phyloP scores from a whole-genome alignment of 2,888 invertebrate genomes.

The Sicus ferrugineus region DNA sequence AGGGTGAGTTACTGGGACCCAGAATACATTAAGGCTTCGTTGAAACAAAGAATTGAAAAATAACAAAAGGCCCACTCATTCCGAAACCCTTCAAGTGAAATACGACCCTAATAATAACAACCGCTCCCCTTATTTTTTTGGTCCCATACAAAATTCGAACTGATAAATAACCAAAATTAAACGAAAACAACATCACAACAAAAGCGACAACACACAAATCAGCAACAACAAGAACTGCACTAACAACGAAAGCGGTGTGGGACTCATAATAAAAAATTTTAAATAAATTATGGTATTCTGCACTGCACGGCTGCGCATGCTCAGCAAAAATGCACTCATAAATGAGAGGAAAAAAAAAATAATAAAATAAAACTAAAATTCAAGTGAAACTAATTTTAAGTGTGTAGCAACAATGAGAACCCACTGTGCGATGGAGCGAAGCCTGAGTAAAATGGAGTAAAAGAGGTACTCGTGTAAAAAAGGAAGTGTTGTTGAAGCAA shows the following conservation, averaged over 20 bases:
- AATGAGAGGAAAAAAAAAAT: not conserved
- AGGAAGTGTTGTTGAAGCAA: not conserved
- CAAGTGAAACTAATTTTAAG: conserved; percentile 16
- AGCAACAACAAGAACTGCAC: conserved; percentile 4
- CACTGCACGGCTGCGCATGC: conserved; percentile 23
- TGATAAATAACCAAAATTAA: conserved; percentile 23
- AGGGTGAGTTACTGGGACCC: no score
- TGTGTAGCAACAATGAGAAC: not conserved
- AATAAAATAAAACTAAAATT: not conserved
- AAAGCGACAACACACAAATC: not conserved
- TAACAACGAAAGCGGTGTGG: not conserved
- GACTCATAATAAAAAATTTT: not conserved
- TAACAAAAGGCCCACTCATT: not conserved
- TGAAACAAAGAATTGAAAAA: no score
- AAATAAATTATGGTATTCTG: conserved; percentile 18
- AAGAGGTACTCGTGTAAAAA: not conserved
- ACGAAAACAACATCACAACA: conserved; percentile 6
- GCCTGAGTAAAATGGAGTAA: not conserved
- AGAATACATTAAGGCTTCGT: no score
- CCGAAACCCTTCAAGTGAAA: conserved; percentile 43
- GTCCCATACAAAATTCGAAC: not conserved
- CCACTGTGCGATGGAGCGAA: not conserved
- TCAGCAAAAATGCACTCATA: not conserved
- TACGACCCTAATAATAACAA: conserved; percentile 40
- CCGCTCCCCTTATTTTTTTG: not conserved